A percentile compares a stretch with the other conserved stretches of the same genome.
Conservation (phyloP, 2,888 invertebrate genomes). For the Lissonota sp. region DNA sequence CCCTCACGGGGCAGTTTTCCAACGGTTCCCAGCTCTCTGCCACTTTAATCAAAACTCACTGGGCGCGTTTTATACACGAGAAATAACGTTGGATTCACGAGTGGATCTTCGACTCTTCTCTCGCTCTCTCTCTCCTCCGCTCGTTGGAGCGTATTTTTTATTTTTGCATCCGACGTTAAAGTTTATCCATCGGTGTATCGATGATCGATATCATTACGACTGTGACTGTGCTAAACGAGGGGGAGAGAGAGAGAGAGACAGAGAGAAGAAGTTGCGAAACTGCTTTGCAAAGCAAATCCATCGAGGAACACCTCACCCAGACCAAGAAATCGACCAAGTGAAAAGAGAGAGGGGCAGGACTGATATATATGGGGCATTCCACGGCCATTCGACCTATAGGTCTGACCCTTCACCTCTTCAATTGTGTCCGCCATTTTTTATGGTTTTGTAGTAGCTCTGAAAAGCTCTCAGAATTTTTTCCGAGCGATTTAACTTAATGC, state of each 20-base stretch:
- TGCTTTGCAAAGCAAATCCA: slow-evolving; percentile 52
- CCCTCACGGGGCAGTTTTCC: slow-evolving; percentile 16
- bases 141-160: slow-evolving; percentile 3
- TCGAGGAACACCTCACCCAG: slow-evolving; percentile 23
- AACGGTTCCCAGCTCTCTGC: slow-evolving; percentile 5
- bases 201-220: slow-evolving; percentile 58
- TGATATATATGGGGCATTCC: too few species aligned
- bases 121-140: slow-evolving; percentile 8
- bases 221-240: slow-evolving; percentile 17
- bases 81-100: slow-evolving; percentile 48
- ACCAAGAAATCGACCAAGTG: slow-evolving; percentile 25
- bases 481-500: too few species aligned
- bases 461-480: too few species aligned
- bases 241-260: slow-evolving; percentile 5
- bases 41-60: slow-evolving; percentile 51
- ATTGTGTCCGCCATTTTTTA: too few species aligned
- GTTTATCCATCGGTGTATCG: slow-evolving; percentile 61
- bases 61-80: slow-evolving; percentile 8
- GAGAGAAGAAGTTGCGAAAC: slow-evolving; percentile 41
- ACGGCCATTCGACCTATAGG: too few species aligned
- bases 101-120: slow-evolving; percentile 41
- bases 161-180: slow-evolving; percentile 32
- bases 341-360: neutral
- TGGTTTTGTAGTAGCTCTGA: too few species aligned
- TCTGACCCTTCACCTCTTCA: too few species aligned